Percentiles rank a stretch among this genome's conserved stretches.
phyloP scores from a whole-genome alignment of 23 tunicate genomes.

The Styela plicata region DNA sequence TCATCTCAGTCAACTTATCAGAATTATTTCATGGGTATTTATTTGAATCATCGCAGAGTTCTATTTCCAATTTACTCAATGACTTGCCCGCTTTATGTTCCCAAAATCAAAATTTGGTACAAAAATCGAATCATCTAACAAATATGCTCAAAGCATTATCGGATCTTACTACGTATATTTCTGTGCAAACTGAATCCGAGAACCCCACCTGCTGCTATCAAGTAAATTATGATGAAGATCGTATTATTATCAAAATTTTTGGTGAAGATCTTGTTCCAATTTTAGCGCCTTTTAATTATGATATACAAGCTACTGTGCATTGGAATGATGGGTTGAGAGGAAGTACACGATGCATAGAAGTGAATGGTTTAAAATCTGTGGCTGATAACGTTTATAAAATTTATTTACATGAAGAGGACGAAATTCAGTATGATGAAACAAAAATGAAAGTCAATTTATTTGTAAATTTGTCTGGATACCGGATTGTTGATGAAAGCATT shows the following conservation, averaged over 20 bases:
- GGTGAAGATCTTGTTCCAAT: not conserved
- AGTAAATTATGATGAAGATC: not conserved
- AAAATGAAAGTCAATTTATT: not conserved
- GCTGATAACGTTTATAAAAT: not conserved
- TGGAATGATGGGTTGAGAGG: not conserved
- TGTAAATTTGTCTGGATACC: not conserved
- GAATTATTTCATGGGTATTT: not conserved
- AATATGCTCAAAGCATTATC: not conserved
- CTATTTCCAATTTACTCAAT: not conserved
- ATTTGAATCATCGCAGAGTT: not conserved
- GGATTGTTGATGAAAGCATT: not conserved
- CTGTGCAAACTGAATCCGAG: not conserved
- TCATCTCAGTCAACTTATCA: not conserved
- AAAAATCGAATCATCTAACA: not conserved
- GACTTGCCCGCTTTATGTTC: not conserved
- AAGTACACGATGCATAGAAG: not conserved
- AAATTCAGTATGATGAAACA: too few species aligned
- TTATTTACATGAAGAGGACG: not conserved
- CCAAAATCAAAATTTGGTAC: not conserved
- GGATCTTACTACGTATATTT: not conserved
- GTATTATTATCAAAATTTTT: not conserved
- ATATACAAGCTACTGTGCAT: not conserved
- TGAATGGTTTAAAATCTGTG: not conserved
- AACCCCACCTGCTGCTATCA: not conserved
- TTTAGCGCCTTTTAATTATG: not conserved